Evolutionary conservation across 1,140 invertebrate genomes (phyloP).

Genomic region (Pissodes strobi): DNA sequence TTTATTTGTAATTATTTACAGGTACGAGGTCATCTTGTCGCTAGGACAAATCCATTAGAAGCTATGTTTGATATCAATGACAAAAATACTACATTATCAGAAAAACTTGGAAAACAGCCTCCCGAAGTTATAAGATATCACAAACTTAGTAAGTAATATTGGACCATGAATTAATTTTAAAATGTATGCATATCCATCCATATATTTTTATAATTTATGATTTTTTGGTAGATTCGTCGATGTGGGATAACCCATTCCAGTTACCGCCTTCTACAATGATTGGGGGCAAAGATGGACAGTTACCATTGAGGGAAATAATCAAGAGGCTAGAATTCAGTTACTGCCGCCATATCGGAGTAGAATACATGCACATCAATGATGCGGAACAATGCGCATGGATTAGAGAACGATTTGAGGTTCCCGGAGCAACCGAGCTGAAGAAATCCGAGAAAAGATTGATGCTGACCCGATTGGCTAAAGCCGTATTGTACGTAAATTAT

Average conservation of each 20-base stretch:
- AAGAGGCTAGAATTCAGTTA: slow-evolving; percentile 85
- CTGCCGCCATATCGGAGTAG: slow-evolving; percentile 89
- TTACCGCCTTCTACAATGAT: slow-evolving; percentile 97
- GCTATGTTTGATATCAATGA: slow-evolving; percentile 70
- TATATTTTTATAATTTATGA: slow-evolving; percentile 71
- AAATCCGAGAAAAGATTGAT: slow-evolving; percentile 85
- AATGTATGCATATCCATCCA: slow-evolving; percentile 69
- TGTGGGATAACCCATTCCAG: slow-evolving; percentile 95
- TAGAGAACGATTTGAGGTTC: slow-evolving; percentile 91
- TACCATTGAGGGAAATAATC: slow-evolving; percentile 91
- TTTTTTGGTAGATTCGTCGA: slow-evolving; percentile 81
- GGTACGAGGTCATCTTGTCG: slow-evolving; percentile 94
- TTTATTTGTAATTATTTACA: slow-evolving; percentile 58
- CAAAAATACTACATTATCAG: slow-evolving; percentile 40
- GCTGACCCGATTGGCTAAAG: slow-evolving; percentile 87
- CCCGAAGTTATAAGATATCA: slow-evolving; percentile 37
- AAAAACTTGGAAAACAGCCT: slow-evolving; percentile 28
- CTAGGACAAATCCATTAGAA: slow-evolving; percentile 92
- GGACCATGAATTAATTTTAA: slow-evolving; percentile 91
- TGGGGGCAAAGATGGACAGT: slow-evolving; percentile 84
- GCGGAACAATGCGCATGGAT: slow-evolving; percentile 98
- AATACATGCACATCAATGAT: slow-evolving; percentile 99
- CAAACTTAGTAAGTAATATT: slow-evolving; percentile 83
- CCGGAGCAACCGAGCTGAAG: slow-evolving; percentile 83
- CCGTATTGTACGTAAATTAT: slow-evolving; percentile 52